Evolutionary conservation across 2,888 invertebrate genomes (phyloP).

Genomic region (Byasa hedistus): DNA sequence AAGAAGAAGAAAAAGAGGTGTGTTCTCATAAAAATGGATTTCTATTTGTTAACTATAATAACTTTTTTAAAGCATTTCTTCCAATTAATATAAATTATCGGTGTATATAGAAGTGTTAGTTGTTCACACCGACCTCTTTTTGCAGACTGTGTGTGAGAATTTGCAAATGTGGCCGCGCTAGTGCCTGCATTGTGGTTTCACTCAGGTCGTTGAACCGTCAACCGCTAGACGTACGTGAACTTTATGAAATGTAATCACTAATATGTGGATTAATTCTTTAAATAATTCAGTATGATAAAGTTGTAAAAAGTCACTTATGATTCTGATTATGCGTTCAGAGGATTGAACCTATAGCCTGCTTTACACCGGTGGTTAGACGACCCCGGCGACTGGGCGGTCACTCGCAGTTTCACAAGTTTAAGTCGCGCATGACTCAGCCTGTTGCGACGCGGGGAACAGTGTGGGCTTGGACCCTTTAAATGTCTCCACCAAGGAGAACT

Average conservation of each 20-base stretch:
- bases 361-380: background rate
- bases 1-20: too few species aligned
- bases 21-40: too few species aligned
- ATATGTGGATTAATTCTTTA: too few species aligned
- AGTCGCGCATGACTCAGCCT: conserved; percentile 3
- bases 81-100: too few species aligned
- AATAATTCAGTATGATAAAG: too few species aligned
- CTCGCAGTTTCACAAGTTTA: conserved; percentile 8
- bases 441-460: conserved; percentile 3
- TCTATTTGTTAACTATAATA: too few species aligned
- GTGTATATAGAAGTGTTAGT: too few species aligned
- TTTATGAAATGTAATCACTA: background rate
- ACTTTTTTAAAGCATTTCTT: too few species aligned
- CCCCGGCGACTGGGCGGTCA: conserved; percentile 7
- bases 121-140: background rate
- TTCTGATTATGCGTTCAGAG: too few species aligned
- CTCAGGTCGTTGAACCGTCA: conserved; percentile 5
- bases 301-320: too few species aligned
- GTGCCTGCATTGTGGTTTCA: conserved; percentile 8
- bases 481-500: background rate
- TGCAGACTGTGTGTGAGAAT: conserved; percentile 3
- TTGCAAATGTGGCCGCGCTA: background rate
- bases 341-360: too few species aligned
- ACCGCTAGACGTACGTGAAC: background rate
- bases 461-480: conserved; percentile 18